These are phyloP conservation scores for Gallinago paraguaiae DNA, from an alignment of 2,113 vertebrate genomes.

Conservation along the genomic window DNA sequence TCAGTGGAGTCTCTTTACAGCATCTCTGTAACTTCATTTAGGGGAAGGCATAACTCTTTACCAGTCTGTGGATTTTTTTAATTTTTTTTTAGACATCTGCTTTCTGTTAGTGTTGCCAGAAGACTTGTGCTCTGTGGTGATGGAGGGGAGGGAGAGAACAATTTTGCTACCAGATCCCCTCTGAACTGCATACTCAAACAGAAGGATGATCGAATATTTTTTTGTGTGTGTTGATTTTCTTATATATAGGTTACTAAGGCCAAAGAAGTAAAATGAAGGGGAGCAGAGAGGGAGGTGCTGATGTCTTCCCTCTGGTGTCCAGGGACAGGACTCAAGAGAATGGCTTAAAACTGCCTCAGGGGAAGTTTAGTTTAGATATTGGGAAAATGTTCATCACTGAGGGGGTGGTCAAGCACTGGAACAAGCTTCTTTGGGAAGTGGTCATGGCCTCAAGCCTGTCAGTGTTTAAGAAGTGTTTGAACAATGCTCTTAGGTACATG, in stretches of 20 bases:
- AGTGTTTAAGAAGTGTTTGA: neutral
- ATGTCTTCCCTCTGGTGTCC: neutral
- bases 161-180: neutral
- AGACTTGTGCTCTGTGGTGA: neutral
- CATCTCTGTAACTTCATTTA: neutral
- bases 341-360: neutral
- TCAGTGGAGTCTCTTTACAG: neutral
- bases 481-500: accelerated
- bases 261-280: neutral
- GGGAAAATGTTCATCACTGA: neutral
- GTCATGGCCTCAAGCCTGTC: neutral
- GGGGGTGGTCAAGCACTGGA: neutral
- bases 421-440: neutral
- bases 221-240: neutral
- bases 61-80: too few species aligned
- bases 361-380: neutral
- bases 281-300: neutral
- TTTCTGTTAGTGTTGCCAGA: neutral
- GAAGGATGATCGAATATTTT: neutral
- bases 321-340: neutral
- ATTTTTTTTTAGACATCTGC: neutral
- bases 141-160: neutral
- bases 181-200: neutral
- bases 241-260: neutral
- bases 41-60: neutral